phyloP scores from a whole-genome alignment of 1,140 invertebrate species.

The Drosophila athabasca region DNA sequence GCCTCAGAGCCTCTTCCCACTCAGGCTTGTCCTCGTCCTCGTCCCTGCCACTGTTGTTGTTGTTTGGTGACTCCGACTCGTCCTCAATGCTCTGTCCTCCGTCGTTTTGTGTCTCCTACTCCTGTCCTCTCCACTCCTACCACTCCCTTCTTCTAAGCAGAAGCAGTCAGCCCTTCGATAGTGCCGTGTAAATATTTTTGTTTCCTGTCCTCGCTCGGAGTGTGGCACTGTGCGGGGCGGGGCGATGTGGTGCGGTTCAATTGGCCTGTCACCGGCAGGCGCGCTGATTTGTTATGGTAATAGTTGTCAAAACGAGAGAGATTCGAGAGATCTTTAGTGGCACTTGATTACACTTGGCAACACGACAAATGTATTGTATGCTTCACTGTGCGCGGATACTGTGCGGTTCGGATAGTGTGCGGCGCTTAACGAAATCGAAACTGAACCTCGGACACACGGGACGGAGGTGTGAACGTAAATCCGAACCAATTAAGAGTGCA shows the following conservation, averaged over 20 bases:
- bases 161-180: slow-evolving; percentile 15
- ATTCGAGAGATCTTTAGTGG: slow-evolving; percentile 74
- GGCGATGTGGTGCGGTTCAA: slow-evolving; percentile 49
- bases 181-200: slow-evolving; percentile 75
- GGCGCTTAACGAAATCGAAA: slow-evolving; percentile 32
- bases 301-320: slow-evolving; percentile 76
- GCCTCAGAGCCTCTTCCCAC: slow-evolving; percentile 1
- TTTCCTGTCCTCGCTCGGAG: slow-evolving; percentile 46
- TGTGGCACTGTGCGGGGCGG: too few relatives aligned
- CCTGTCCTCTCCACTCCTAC: neutral
- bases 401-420: slow-evolving; percentile 7
- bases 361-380: slow-evolving; percentile 38
- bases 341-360: slow-evolving; percentile 76
- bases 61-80: slow-evolving; percentile 43
- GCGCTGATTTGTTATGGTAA: slow-evolving; percentile 79
- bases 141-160: too few relatives aligned
- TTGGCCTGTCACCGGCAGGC: slow-evolving; percentile 76
- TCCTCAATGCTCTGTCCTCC: neutral
- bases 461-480: slow-evolving; percentile 57
- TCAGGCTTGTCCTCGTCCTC: slow-evolving; percentile 23
- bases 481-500: slow-evolving; percentile 54
- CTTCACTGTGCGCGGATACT: neutral
- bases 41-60: slow-evolving; percentile 36
- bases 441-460: slow-evolving; percentile 9
- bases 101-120: slow-evolving; percentile 1